Conservation (phyloP, 2,888 invertebrate genomes). For the Neoaliturus tenellus region DNA sequence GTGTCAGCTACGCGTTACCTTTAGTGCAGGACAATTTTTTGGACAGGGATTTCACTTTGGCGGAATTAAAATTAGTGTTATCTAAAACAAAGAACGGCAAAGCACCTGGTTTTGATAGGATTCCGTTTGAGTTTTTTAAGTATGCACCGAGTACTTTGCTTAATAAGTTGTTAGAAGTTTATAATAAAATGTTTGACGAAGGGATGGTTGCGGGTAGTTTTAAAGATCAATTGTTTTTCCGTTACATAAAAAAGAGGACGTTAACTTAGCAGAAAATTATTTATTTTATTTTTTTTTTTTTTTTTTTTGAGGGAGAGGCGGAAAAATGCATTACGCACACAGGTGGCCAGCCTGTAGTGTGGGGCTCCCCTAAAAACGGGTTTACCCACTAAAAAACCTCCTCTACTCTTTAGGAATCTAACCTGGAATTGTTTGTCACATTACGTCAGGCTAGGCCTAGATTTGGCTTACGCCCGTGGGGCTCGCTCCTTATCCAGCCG, state of each 20-base stretch:
- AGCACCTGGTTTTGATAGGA: constrained; percentile 35
- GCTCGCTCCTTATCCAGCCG: too few species aligned
- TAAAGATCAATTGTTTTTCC: constrained; percentile 51
- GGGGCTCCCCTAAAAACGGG: too few species aligned
- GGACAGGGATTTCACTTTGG: constrained; percentile 12
- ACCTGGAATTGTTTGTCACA: too few species aligned
- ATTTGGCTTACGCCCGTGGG: too few species aligned
- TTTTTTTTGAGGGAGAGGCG: too few species aligned
- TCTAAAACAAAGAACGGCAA: constrained; percentile 22
- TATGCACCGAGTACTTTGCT: not conserved
- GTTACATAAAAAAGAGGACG: constrained; percentile 53
- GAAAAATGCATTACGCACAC: too few species aligned
- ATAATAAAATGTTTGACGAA: not conserved
- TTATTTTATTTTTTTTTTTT: too few species aligned
- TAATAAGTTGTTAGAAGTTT: not conserved
- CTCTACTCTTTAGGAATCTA: too few species aligned
- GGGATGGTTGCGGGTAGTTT: not conserved
- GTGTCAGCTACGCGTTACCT: not conserved
- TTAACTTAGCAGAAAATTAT: constrained; percentile 8
- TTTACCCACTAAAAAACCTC: too few species aligned
- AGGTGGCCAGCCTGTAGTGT: too few species aligned
- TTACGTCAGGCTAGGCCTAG: too few species aligned
- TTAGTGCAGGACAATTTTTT: not conserved
- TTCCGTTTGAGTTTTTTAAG: constrained; percentile 31
- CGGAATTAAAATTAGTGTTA: constrained; percentile 10